A percentile compares a stretch with the other conserved stretches of the same genome.
Evolutionary conservation across 2,113 vertebrate genomes (phyloP).

Genomic region (Hydropotes inermis): DNA sequence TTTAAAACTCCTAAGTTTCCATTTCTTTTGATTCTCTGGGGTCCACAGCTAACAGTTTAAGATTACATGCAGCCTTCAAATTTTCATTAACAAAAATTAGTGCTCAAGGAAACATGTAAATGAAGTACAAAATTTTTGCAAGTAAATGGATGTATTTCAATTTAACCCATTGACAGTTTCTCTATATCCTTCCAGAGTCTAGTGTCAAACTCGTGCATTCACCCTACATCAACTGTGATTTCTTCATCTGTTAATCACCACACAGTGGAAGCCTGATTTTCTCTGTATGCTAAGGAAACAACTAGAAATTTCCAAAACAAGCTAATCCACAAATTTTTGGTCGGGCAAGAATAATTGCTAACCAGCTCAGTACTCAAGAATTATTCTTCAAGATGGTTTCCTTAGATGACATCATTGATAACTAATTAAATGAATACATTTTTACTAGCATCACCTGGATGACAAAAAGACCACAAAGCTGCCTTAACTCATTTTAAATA

Average conservation of each 20-base stretch:
- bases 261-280: not conserved
- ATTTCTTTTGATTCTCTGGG: not conserved
- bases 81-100: not conserved
- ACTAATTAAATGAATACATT: not conserved
- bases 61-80: not conserved
- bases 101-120: not conserved
- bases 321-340: not conserved
- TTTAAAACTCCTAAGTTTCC: not conserved
- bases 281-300: not conserved
- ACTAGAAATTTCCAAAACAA: not conserved
- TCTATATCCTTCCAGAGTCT: not conserved
- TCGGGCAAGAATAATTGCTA: not conserved
- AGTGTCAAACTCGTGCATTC: not conserved
- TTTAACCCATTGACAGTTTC: not conserved
- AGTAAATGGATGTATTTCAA: not conserved
- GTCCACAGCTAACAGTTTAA: not conserved
- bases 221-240: not conserved
- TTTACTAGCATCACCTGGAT: not conserved
- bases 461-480: not conserved
- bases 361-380: not conserved
- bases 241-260: not conserved
- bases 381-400: conserved; percentile 16
- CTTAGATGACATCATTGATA: not conserved
- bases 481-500: not conserved
- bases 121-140: not conserved